Base-by-base conservation (phyloP, 2,888 invertebrate genomes). In the Beris chalybata region DNA sequence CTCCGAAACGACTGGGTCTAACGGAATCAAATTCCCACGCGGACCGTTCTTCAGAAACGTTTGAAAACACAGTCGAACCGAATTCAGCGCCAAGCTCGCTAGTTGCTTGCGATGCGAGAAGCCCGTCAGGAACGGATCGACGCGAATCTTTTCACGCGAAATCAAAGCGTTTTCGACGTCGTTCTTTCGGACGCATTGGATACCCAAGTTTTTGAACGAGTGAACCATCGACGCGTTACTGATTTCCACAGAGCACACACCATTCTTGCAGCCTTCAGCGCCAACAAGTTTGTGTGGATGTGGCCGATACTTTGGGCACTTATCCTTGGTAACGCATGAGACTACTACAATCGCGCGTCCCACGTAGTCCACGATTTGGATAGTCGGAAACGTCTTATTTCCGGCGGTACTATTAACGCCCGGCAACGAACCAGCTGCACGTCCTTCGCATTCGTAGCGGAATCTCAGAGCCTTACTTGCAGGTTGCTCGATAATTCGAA, bases 391-490 rank as follows among this genome's bases (percentile, higher is more conserved):
- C 0, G 93, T 92, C 81, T 92, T 92, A 77, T 89, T 90, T 75
- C 95, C 94, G 5, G 89, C 83, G 1, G 89, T 89, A 76, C 91
- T 92, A 78, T 85, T 88, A 68, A 88, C 88, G 65, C 95, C 95
- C 58, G 93, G 94, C 72, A 95, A 92, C 73, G 93, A 93, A 29
- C 95, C 95, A 67, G 95, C 95, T 9, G 93, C 93, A 75, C 95
- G 84, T 5, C 95, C 95, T 80, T 95, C 95, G 82, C 95, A 95
- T 78, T 93, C 92, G 80, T 95, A 95, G 6, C 93, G 85, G 80
- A 92, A 93, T 73, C 89, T 83, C 65, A 94, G 84, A 0, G 92
- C 91, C 77, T 93, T 91, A 66, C 91, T 85, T 30, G 93, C 92
- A 0, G 95, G 95, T 79, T 95, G 92, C 78, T 94, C 94, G 47